These are phyloP conservation scores for Aplysia californica DNA, from an alignment of 1,140 invertebrate genomes.

Conservation along the genomic window DNA sequence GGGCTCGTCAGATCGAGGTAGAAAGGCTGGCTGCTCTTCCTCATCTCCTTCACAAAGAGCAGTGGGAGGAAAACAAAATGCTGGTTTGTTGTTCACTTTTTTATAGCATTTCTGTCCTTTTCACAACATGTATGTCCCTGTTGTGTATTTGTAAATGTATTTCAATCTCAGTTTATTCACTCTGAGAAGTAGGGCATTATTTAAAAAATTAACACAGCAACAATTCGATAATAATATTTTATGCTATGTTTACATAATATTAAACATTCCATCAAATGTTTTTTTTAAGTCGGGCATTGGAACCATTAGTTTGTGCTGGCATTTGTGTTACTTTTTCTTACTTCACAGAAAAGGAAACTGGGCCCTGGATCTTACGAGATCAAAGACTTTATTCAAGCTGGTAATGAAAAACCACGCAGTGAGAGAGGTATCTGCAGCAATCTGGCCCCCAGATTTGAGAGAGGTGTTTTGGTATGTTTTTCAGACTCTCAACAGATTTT, in stretches of 20 bases:
- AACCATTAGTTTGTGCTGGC: no score
- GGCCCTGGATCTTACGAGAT: slow-evolving; percentile 64
- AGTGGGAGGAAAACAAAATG: slow-evolving; percentile 60
- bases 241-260: neutral
- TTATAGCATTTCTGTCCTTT: neutral
- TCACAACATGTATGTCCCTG: neutral
- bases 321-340: no score
- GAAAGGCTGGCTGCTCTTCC: slow-evolving; percentile 59
- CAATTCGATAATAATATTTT: neutral
- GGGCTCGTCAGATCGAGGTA: slow-evolving; percentile 59
- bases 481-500: no score
- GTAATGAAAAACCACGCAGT: slow-evolving; percentile 58
- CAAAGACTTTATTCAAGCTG: slow-evolving; percentile 58
- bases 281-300: no score
- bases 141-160: neutral
- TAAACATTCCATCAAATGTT: no score
- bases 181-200: neutral
- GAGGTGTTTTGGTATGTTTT: slow-evolving; percentile 33
- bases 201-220: neutral
- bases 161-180: no score
- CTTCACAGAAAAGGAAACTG: slow-evolving; percentile 60
- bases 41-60: slow-evolving; percentile 63
- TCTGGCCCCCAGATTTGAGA: slow-evolving; percentile 52
- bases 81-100: slow-evolving; percentile 41
- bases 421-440: slow-evolving; percentile 58